These are phyloP conservation scores for Xenopus petersii DNA, from an alignment of 2,797 vertebrate genomes.

Conservation along the genomic window DNA sequence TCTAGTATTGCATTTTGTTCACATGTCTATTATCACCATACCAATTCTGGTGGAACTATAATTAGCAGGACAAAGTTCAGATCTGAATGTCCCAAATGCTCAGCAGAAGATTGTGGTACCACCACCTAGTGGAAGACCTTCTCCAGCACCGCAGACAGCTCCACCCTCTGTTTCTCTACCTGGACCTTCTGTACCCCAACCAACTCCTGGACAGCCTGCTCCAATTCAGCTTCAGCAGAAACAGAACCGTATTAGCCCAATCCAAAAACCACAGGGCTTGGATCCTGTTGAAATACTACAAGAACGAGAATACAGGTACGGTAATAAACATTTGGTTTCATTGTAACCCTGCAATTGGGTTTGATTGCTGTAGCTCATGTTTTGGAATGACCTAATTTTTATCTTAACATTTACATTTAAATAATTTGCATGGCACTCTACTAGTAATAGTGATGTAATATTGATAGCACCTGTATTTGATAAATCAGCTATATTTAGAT, in stretches of 20 bases:
- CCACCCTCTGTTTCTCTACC: conserved; percentile 66
- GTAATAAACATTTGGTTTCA: no score
- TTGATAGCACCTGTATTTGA: no score
- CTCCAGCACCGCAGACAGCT: conserved; percentile 71
- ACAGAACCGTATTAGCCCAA: conserved; percentile 92
- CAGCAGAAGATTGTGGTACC: conserved; percentile 82
- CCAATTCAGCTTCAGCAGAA: conserved; percentile 94
- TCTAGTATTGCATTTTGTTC: not conserved
- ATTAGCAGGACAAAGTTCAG: conserved; percentile 73
- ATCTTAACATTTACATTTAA: no score
- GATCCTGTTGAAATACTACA: conserved; percentile 96
- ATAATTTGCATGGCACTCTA: no score
- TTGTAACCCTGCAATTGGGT: no score
- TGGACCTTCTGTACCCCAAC: conserved; percentile 74
- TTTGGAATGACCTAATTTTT: no score
- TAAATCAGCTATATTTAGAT: no score
- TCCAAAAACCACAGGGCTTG: conserved; percentile 94
- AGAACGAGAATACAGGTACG: conserved; percentile 96
- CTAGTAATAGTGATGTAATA: no score
- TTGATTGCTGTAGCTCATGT: no score
- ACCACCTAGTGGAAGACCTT: conserved; percentile 80
- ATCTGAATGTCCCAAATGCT: conserved; percentile 65
- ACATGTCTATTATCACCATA: not conserved
- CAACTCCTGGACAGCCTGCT: conserved; percentile 64
- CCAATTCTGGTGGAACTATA: not conserved